Conservation (phyloP, 2,888 invertebrate genomes). For the Eupithecia vulgata region DNA sequence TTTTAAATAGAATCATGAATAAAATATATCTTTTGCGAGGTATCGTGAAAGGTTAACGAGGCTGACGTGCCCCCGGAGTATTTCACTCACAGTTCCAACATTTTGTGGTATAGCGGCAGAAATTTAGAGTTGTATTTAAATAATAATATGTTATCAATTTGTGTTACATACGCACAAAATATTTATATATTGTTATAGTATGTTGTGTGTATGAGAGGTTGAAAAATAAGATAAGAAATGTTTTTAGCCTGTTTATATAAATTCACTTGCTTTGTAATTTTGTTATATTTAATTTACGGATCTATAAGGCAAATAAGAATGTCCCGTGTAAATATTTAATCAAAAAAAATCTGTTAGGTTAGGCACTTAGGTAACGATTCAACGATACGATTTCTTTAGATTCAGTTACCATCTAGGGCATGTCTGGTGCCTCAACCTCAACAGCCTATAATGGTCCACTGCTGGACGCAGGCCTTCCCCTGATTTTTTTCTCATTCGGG, state of each 20-base stretch:
- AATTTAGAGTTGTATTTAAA: background rate
- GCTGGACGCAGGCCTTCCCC: too few relatives aligned
- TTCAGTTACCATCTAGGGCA: background rate
- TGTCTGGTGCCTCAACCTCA: too few relatives aligned
- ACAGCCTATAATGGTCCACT: too few relatives aligned
- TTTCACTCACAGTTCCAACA: conserved; percentile 35
- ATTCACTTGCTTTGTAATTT: background rate
- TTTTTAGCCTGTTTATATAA: background rate
- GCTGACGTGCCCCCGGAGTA: conserved; percentile 54
- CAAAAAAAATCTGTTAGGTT: background rate
- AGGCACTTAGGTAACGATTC: too few relatives aligned
- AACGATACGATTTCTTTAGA: too few relatives aligned
- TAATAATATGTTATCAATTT: background rate
- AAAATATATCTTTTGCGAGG: conserved; percentile 57
- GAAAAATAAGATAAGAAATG: background rate
- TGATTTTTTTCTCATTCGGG: too few relatives aligned
- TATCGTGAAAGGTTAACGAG: conserved; percentile 80
- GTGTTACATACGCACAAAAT: too few relatives aligned
- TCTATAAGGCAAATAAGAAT: background rate
- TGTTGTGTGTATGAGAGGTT: background rate
- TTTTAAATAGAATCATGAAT: conserved; percentile 66
- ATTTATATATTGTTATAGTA: too few relatives aligned
- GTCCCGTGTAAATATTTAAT: background rate
- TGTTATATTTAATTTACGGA: background rate
- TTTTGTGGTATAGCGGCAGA: conserved; percentile 7